Conservation (phyloP, 2,888 invertebrate genomes). For the Hypomecis atomaria region DNA sequence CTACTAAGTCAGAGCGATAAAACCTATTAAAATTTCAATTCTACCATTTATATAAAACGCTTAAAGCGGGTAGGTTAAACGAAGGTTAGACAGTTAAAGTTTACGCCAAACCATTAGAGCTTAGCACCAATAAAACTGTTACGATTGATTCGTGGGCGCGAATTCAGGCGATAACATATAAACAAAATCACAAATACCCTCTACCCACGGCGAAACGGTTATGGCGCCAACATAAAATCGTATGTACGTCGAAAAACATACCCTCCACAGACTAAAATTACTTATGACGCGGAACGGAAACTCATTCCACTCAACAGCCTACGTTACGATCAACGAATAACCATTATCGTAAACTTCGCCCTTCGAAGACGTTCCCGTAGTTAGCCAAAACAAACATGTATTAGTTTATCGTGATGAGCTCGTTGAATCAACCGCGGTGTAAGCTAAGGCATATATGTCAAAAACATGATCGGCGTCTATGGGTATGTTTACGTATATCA, state of each 20-base stretch:
- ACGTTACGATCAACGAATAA: conserved; percentile 12
- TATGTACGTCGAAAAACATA: conserved; percentile 11
- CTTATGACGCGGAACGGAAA: conserved; percentile 19
- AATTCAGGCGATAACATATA: conserved; percentile 39
- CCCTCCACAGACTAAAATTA: conserved; percentile 8
- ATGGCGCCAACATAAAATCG: conserved; percentile 26
- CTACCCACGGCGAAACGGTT: conserved; percentile 18
- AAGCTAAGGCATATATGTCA: conserved; percentile 39
- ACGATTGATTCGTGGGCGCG: conserved; percentile 44
- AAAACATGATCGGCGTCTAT: conserved; percentile 48
- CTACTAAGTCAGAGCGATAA: neutral
- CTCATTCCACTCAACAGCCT: conserved; percentile 14
- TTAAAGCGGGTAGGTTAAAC: conserved; percentile 15
- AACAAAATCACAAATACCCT: conserved; percentile 25
- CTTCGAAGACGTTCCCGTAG: conserved; percentile 2
- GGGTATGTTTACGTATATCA: conserved; percentile 78
- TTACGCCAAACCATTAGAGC: conserved; percentile 36
- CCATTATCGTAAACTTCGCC: conserved; percentile 18
- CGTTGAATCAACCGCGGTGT: conserved; percentile 4
- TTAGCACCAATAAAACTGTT: conserved; percentile 41
- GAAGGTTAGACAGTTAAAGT: conserved; percentile 23
- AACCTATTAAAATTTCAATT: neutral
- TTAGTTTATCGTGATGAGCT: conserved; percentile 41
- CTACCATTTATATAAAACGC: neutral
- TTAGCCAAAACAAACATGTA: conserved; percentile 12